Evolutionary conservation across 2,113 vertebrate genomes (phyloP), one percentile per base, ranked within the genome.

Genomic region (Anthoscopus minutus): DNA sequence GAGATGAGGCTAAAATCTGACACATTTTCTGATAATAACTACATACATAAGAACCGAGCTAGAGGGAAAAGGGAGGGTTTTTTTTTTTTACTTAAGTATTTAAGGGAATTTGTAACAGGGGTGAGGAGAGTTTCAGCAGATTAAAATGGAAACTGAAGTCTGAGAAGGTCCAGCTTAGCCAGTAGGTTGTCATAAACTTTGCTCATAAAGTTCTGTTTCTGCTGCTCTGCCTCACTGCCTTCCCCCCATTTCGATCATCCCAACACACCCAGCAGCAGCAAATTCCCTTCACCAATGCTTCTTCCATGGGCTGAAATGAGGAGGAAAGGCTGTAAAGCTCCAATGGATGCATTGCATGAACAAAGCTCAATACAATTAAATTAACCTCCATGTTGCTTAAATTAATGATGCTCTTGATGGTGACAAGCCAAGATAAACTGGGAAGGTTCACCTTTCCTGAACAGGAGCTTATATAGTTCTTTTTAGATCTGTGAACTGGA

Each of bases 401-500:
- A 89, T 96, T 91, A 95, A 79, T 24, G 83, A 18, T 57, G 73
- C 57, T 57, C 44, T 65, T 35, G 92, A 31, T 67, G 86, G 20
- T 85, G 95, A 76, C 70, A 44, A 69, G 93, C 66, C 66, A 62
- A 82, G 78, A 66, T 77, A 93, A 93, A 62, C 81, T 8, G 11
- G 50, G 27, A 76, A 53, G 54, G 53, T 33, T 91, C 87, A 33
- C 50, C 45, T 91, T 58, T 47, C 54, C 84, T 42, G 42, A 77
- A 18, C 42, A 50, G 78, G 30, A 91, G 48, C 87, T 70, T 71
- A 5, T 69, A 58, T 50, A 1, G 1, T 42, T 78, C 47, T 94
- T 88, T 76, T 89, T 93, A 95, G 87, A 65, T 50, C 89, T 73
- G 6, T 89, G 94, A 93, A 50, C 87, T 92, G 87, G 93, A 96